Conservation (phyloP, 2,888 invertebrate genomes). For the Nymphalis polychloros region DNA sequence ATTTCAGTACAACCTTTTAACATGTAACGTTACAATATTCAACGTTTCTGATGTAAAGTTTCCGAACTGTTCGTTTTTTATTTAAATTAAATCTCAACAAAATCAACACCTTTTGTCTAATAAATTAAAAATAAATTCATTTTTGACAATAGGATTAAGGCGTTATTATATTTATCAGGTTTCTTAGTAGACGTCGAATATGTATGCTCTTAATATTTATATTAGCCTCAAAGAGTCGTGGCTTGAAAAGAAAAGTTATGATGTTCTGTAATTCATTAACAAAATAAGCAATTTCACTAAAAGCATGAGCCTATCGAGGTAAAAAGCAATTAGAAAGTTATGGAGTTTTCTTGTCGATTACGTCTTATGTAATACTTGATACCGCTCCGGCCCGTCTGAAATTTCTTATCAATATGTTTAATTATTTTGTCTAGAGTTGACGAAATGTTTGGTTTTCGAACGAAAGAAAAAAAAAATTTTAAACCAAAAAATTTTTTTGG, state of each 20-base stretch:
- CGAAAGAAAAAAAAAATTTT: too few relatives aligned
- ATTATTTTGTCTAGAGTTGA: not conserved
- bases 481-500: too few relatives aligned
- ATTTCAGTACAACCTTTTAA: too few relatives aligned
- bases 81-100: too few relatives aligned
- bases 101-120: too few relatives aligned
- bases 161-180: not conserved
- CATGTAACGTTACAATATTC: too few relatives aligned
- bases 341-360: constrained; percentile 67
- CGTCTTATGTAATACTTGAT: constrained; percentile 53
- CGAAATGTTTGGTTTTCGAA: too few relatives aligned
- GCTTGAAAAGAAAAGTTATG: constrained; percentile 62
- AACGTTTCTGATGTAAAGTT: too few relatives aligned
- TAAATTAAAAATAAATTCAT: too few relatives aligned
- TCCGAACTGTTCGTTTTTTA: too few relatives aligned
- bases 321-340: constrained; percentile 73
- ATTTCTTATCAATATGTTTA: not conserved
- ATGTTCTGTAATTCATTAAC: constrained; percentile 67
- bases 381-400: constrained; percentile 30
- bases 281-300: constrained; percentile 76
- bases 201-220: not conserved
- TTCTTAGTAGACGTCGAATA: not conserved
- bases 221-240: constrained; percentile 42
- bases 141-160: too few relatives aligned
- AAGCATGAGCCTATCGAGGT: constrained; percentile 70